Evolutionary conservation across 1,140 invertebrate species (phyloP), one percentile per base, ranked within the genome.

Genomic region (Trichoplusia ni): DNA sequence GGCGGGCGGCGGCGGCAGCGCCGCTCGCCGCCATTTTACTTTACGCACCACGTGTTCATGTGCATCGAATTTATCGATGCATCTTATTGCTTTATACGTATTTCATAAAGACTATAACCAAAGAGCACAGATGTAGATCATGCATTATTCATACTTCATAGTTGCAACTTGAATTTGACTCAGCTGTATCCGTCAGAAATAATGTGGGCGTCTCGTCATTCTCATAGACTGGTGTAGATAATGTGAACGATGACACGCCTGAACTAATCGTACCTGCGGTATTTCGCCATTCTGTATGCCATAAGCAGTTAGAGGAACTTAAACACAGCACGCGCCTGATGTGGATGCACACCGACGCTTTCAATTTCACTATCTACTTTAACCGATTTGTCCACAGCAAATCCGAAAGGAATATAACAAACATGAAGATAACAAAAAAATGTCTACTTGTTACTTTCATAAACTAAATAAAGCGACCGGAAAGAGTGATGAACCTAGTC

Each of bases 1-100:
- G 9, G 13, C 18, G 46, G 23, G 44, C 46, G 66, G 59, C 59
- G 54, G 63, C 58, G 49, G 29, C 68, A 62, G 58, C 72, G 70
- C 63, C 69, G 68, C 67, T 69, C 83, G 83, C 79, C 82, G 86
- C 86, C 86, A 89, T 89, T 82, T 89, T 89, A 79, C 73, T 82
- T 82, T 68, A 82, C 71, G 63, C 73, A 87, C 81, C 86, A 89
- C 84, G 86, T 89, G 86, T 80, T 86, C 71, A 64, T 75, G 68
- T 79, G 75, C 74, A 82, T 73, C 51, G 40, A 53, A 79, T 73
- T 73, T 69, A 69, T 51, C 56, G 47, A 54, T 67, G 23, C 40
- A 68, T 61, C 19, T 8, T 33, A 63, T 60, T 27, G 47, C 14
- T 49, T 14, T 8, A 27, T 14, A n/a, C 40, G n/a, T 38, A 47